Evolutionary conservation across 2,888 invertebrate genomes (phyloP), one percentile per base, ranked within the genome.

Genomic region (Metopia argyrocephala): DNA sequence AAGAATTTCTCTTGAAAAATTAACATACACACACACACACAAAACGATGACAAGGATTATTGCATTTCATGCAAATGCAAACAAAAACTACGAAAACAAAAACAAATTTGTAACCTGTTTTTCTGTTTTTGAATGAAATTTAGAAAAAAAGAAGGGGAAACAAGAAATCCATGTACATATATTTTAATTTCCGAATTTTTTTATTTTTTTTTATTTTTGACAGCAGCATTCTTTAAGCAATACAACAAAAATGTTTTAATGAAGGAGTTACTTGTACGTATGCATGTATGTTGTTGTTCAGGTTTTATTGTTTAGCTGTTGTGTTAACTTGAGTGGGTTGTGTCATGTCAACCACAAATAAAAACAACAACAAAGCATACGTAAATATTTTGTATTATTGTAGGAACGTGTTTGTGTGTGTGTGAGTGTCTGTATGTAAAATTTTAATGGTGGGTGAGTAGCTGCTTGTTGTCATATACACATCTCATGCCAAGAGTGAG

Each of bases 291-390:
- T 38, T 38, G 38, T 38, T 38, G 62, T 69, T 68, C 27, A 54
- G 46, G 5, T 56, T 21, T 25, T 5, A 9, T 20, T n/a, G 18
- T 54, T 15, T 9, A 38, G 27, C 27, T 65, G 52, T 50, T 27
- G 31, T 45, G 27, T 20, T 71, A 71, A 75, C 59, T 71, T 56
- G 65, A 56, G 79, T 76, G 76, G 79, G 76, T 80, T 76, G 79
- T 76, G 71, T 80, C 79, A 80, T 73, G 68, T 78, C 66, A 78
- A 71, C 78, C 71, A 61, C 66, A 71, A 66, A 46, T 15, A 27
- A 9, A 76, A 45, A 64, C 31, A 31, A 71, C 38, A 38, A 15
- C 31, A 3, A 31, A 15, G 15, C 2, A 38, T 6, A 2, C 9
- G 15, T 12, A 12, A 12, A 9, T 12, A 12, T 15, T 38, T 3